Percentiles rank a stretch among this genome's conserved stretches.
Conservation (phyloP, 2,113 vertebrate species). For the Otolemur garnettii region DNA sequence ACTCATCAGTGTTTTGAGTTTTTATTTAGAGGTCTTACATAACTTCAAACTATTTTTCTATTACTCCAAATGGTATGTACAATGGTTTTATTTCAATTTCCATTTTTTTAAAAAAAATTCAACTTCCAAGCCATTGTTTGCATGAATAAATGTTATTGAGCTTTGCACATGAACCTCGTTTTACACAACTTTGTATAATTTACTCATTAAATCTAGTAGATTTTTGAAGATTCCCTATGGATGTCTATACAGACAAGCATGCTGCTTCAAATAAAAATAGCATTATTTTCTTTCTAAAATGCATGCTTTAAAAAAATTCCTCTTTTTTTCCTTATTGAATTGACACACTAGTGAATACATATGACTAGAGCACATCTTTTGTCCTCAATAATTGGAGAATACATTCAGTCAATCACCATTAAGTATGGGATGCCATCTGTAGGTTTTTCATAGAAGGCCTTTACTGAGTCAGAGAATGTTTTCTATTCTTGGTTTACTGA, state of each 20-base stretch:
- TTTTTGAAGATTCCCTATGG: not conserved
- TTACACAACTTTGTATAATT: not conserved
- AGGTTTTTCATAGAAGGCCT: not conserved
- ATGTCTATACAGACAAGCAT: not conserved
- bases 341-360: too few species aligned
- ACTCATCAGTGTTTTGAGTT: not conserved
- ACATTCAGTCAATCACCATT: too few species aligned
- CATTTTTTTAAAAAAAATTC: not conserved
- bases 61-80: not conserved
- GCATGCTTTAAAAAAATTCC: not conserved
- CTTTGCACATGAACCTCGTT: not conserved
- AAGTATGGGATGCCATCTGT: too few species aligned
- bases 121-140: not conserved
- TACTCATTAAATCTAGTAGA: not conserved
- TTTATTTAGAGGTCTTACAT: not conserved
- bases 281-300: not conserved
- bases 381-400: not conserved
- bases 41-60: not conserved
- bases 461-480: not conserved
- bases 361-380: not conserved
- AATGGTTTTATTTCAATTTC: constrained; percentile 19
- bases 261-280: not conserved
- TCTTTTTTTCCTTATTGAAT: not conserved
- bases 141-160: not conserved
- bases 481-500: not conserved